phyloP scores from a whole-genome alignment of 2,797 vertebrate genomes.

The Periophthalmus magnuspinnatus region DNA sequence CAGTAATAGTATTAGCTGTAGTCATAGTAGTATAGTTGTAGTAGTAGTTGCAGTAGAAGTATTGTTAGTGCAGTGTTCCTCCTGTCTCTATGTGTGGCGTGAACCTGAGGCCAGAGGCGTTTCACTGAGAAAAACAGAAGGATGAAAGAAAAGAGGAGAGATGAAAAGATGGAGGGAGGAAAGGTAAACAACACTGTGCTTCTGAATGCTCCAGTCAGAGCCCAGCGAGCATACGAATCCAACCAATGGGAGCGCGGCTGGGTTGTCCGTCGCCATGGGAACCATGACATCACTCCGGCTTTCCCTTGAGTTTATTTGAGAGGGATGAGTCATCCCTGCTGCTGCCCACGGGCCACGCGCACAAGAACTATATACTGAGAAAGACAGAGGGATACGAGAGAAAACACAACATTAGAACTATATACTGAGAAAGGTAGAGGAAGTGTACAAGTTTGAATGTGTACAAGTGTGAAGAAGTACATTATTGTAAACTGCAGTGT shows the following conservation, averaged over 20 bases:
- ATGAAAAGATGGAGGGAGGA: background rate
- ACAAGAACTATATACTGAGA: background rate
- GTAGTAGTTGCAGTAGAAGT: too few species aligned
- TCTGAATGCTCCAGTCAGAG: background rate
- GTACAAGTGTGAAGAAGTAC: too few species aligned
- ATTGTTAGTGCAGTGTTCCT: background rate
- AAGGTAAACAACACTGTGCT: slow-evolving; percentile 1
- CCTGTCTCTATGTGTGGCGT: background rate
- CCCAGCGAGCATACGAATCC: background rate
- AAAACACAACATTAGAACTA: too few species aligned
- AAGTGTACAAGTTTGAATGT: too few species aligned
- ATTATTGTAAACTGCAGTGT: too few species aligned
- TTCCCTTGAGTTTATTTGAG: slow-evolving; percentile 44
- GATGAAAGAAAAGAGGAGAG: background rate
- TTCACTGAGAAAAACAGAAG: background rate
- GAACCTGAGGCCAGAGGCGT: background rate
- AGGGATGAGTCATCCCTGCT: slow-evolving; percentile 69
- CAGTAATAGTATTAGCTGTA: background rate
- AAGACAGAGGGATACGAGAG: too few species aligned
- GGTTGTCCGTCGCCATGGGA: slow-evolving; percentile 67
- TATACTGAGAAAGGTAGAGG: too few species aligned
- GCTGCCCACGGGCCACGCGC: slow-evolving; percentile 9
- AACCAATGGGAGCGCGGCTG: slow-evolving; percentile 54
- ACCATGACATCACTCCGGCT: slow-evolving; percentile 76
- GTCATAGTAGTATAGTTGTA: background rate